Percentiles rank a stretch among this genome's conserved stretches.
These are phyloP conservation scores for Ditula angustiorana DNA, from an alignment of 2,888 invertebrate species.

Conservation along the genomic window DNA sequence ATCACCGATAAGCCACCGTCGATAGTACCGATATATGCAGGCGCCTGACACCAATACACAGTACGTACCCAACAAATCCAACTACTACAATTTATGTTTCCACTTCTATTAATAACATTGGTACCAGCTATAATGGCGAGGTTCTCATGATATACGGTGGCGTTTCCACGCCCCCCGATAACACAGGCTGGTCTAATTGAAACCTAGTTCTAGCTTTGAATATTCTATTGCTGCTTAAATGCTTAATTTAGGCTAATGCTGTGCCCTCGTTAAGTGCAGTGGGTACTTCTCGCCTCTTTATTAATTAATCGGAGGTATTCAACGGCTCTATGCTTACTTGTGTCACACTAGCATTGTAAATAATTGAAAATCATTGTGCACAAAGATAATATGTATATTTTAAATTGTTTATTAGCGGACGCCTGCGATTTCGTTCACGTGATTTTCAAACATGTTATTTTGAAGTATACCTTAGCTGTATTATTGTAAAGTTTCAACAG, in stretches of 20 bases:
- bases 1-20: constrained; percentile 10
- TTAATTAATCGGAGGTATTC: not conserved
- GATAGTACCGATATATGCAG: constrained; percentile 45
- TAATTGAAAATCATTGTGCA: no score
- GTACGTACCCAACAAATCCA: constrained; percentile 54
- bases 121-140: constrained; percentile 56
- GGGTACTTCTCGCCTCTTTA: not conserved
- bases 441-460: no score
- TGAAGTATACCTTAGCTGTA: no score
- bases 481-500: no score
- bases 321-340: not conserved
- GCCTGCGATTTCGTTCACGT: no score
- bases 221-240: constrained; percentile 58
- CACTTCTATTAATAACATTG: constrained; percentile 66
- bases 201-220: constrained; percentile 57
- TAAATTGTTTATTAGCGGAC: no score
- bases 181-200: constrained; percentile 59
- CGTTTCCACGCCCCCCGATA: constrained; percentile 54
- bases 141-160: constrained; percentile 60
- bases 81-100: constrained; percentile 66
- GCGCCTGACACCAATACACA: constrained; percentile 63
- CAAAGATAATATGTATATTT: no score
- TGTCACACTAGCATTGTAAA: no score
- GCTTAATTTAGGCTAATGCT: constrained; percentile 27
- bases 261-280: not conserved